Conservation (phyloP, 2,797 vertebrate genomes). For the Salmo trutta region DNA sequence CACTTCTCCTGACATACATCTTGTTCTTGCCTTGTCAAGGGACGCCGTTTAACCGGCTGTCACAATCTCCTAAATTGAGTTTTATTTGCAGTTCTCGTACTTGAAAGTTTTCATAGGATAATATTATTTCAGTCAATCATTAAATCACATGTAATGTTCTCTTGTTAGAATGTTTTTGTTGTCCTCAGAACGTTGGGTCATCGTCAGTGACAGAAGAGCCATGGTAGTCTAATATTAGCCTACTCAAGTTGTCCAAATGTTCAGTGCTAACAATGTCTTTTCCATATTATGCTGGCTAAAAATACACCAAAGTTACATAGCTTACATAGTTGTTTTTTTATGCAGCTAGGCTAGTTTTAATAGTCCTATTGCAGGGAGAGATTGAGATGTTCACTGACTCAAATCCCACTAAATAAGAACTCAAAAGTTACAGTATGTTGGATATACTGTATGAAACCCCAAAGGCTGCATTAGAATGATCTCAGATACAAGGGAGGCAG, state of each 20-base stretch:
- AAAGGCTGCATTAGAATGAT: neutral
- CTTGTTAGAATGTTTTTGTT: neutral
- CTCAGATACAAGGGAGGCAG: neutral
- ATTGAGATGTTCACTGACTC: neutral
- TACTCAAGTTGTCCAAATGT: neutral
- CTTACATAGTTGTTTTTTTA: neutral
- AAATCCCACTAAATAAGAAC: no score
- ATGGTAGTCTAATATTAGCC: neutral
- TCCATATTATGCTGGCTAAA: neutral
- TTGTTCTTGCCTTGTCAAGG: no score
- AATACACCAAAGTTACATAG: neutral
- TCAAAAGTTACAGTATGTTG: no score
- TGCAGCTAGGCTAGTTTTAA: neutral
- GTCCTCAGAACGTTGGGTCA: neutral
- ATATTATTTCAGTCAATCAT: neutral
- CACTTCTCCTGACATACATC: no score
- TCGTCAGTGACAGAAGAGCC: no score
- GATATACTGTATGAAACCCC: neutral
- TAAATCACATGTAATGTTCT: neutral
- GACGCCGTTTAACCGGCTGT: no score
- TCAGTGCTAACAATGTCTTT: neutral
- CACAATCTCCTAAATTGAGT: neutral
- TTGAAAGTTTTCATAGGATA: neutral
- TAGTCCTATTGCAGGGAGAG: neutral
- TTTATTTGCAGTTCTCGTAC: neutral